Conservation (phyloP, 2,888 invertebrate species). For the Cheilosia scutellata region DNA sequence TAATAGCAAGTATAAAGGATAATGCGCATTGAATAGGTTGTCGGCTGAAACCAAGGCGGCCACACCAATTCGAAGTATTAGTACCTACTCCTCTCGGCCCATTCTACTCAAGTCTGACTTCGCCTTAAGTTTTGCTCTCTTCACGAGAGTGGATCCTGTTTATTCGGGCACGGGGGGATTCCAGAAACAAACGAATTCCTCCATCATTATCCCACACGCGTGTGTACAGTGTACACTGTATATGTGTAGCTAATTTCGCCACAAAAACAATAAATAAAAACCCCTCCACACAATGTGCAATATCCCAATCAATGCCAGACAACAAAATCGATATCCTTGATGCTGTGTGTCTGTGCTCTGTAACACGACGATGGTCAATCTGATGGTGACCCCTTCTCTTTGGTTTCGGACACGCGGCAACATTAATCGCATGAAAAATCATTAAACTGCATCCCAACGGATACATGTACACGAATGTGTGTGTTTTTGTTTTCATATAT, state of each 20-base stretch:
- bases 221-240: constrained; percentile 4
- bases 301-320: constrained; percentile 71
- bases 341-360: constrained; percentile 48
- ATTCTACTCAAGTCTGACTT: constrained; percentile 36
- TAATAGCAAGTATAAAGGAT: constrained; percentile 69
- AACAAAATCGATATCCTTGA: constrained; percentile 72
- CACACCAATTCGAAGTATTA: constrained; percentile 51
- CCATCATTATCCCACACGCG: constrained; percentile 4
- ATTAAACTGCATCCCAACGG: constrained; percentile 57
- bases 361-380: constrained; percentile 33
- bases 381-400: constrained; percentile 47
- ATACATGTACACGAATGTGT: neutral
- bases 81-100: constrained; percentile 29
- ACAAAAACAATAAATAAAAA: constrained; percentile 60
- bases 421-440: constrained; percentile 57
- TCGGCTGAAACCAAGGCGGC: constrained; percentile 33
- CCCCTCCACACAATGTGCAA: constrained; percentile 51
- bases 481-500: constrained; percentile 19
- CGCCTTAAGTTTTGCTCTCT: constrained; percentile 7
- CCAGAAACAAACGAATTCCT: constrained; percentile 49
- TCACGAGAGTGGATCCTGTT: constrained; percentile 58
- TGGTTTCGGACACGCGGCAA: constrained; percentile 55
- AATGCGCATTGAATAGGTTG: constrained; percentile 60
- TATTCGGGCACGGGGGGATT: constrained; percentile 27
- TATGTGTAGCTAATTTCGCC: constrained; percentile 68